Evolutionary conservation across 2,113 vertebrate species (phyloP), one percentile per base, ranked within the genome.

Genomic region (Ciconia boyciana): DNA sequence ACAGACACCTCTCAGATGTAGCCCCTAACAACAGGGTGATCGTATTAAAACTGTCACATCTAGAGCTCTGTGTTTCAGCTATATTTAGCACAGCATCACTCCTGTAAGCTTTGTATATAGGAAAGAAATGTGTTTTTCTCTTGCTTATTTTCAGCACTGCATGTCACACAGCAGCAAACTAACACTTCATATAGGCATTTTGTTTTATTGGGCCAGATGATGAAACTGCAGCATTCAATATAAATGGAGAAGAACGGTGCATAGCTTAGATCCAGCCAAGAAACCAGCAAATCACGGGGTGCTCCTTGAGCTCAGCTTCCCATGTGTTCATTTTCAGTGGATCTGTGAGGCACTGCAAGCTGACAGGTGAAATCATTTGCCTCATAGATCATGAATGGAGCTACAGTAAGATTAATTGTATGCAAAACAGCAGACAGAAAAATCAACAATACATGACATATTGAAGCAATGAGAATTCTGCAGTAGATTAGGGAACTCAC

Each of bases 321-420:
- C 52, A 18, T 46, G 83, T 90, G 57, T 61, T 94, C 85, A 82
- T 96, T 97, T 96, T 78, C 77, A 71, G 88, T 10, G 29, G 54
- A 70, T 88, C 75, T 93, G 60, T 92, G 83, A 96, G 83, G 64
- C 61, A 62, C 77, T 86, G 74, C 64, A 94, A 95, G 89, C 43
- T 95, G 95, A 94, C 94, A 96, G 86, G 64, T 89, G 78, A 88
- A 95, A 96, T 97, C 74, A 97, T 88, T 91, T 97, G 85, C 75
- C 85, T 96, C 92, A 72, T 93, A 97, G 94, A 95, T 96, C 93
- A 91, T 66, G 71, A 91, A 94, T 49, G n/a, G 70, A 96, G 52
- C 34, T 88, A 62, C 80, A 91, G 64, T 72, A 92, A 96, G 93
- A 97, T 74, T 43, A 88, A 96, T 84, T 76, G 49, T 69, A 94